Base-by-base conservation (phyloP, 1,140 invertebrate species). In the Holotrichia oblita region DNA sequence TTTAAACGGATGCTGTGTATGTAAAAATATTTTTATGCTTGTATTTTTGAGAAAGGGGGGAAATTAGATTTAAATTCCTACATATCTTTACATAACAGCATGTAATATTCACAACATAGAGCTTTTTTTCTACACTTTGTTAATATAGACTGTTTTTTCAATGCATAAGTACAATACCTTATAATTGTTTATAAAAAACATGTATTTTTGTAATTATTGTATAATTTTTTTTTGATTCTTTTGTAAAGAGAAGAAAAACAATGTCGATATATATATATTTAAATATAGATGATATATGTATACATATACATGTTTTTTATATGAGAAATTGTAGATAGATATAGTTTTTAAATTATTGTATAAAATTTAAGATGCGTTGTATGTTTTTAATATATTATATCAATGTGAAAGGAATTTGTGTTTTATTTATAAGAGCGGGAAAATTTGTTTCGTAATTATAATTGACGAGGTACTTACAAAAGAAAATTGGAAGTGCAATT, bases 291-390 rank as follows among this genome's bases (percentile, higher is more conserved):
- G 73, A 76, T 76, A 48, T 76, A 76, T 48, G 44, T 76, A 76
- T 76, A 76, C 41, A 76, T 48, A 76, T 55, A 76, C 75, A 76
- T 76, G 75, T 74, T 76, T 76, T 76, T 76, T 76, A 76, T 76
- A 76, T 76, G 75, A 76, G 6, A 55, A 44, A 17, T 76, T 76
- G 75, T 76, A 76, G 44, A 76, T 48, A 76, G 75, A 76, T 76
- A 44, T 76, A 76, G 75, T 76, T 76, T 76, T 76, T 76, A 76
- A 76, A 76, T 76, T 76, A 76, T 76, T 76, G 75, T 76, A 74
- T 74, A 44, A 76, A 76, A 76, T 27, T 76, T 48, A 76, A 76
- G 17, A 76, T 76, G 40, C 41, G 75, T 76, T 76, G 75, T 76
- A 76, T 55, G 75, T 76, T 76, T 76, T 76, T 76, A 76, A 76